Evolutionary conservation across 2,888 invertebrate species (phyloP).

Genomic region (Punctoribates punctum): DNA sequence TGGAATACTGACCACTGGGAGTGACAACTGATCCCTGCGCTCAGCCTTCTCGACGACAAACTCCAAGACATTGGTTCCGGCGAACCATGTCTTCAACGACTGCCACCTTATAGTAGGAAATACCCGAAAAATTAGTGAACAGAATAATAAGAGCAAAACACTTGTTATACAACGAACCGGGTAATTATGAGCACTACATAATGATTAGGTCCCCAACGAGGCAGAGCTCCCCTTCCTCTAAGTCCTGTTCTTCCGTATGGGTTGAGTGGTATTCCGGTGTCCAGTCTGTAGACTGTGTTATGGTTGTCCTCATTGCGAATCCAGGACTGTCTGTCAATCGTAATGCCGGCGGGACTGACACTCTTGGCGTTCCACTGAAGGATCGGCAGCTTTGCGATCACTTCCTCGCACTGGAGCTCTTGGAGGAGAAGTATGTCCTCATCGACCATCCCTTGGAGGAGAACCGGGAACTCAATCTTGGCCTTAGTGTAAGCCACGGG

Average conservation of each 20-base stretch:
- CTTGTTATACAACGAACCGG: no score
- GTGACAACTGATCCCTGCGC: slow-evolving; percentile 46
- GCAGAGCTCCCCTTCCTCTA: slow-evolving; percentile 53
- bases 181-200: slow-evolving; percentile 53
- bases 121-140: slow-evolving; percentile 39
- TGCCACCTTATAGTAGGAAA: slow-evolving; percentile 39
- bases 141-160: no score
- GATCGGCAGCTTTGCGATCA: slow-evolving; percentile 47
- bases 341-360: slow-evolving; percentile 48
- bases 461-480: slow-evolving; percentile 50
- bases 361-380: slow-evolving; percentile 49
- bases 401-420: not conserved
- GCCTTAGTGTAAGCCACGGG: slow-evolving; percentile 52
- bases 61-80: slow-evolving; percentile 46
- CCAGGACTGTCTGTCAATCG: slow-evolving; percentile 49
- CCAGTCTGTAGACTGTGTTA: slow-evolving; percentile 47
- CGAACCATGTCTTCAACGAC: slow-evolving; percentile 19
- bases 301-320: slow-evolving; percentile 44
- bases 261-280: slow-evolving; percentile 50
- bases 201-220: slow-evolving; percentile 55
- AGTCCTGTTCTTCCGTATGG: slow-evolving; percentile 54
- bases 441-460: slow-evolving; percentile 51
- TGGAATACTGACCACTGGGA: slow-evolving; percentile 44
- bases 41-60: slow-evolving; percentile 46
- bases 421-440: slow-evolving; percentile 50